A percentile compares a stretch with the other conserved stretches of the same genome.
Evolutionary conservation across 35 echinoderm and acorn worm genomes (phyloP).

Genomic region (Amphiura filiformis): DNA sequence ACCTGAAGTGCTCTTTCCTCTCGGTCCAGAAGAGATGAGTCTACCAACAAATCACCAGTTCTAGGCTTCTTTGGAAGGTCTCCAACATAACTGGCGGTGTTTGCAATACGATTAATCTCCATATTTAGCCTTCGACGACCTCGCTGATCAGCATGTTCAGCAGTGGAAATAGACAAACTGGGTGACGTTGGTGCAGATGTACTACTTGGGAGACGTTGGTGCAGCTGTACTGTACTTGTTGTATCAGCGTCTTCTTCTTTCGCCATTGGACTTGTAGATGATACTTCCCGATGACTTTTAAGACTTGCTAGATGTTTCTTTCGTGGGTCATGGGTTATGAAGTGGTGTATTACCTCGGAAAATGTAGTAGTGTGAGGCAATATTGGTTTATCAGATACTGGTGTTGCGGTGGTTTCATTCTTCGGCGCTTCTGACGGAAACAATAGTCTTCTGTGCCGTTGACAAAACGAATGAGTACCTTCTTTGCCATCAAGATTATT

Average conservation of each 20-base stretch:
- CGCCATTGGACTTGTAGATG: too few species aligned
- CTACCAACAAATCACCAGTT: slow-evolving; percentile 35
- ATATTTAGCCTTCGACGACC: slow-evolving; percentile 1
- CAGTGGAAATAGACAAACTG: neutral
- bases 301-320: slow-evolving; percentile 41
- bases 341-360: neutral
- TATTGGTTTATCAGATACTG: too few species aligned
- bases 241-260: too few species aligned
- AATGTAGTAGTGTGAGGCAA: neutral
- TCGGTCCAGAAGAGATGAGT: slow-evolving; percentile 37
- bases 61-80: slow-evolving; percentile 7
- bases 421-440: neutral
- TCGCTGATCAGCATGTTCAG: slow-evolving; percentile 8
- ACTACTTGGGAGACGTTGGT: neutral
- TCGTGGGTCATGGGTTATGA: slow-evolving; percentile 28
- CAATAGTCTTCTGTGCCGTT: neutral
- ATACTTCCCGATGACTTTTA: neutral
- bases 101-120: slow-evolving; percentile 34
- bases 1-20: slow-evolving; percentile 72
- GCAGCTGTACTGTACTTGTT: neutral
- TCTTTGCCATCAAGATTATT: neutral
- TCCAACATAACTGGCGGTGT: slow-evolving; percentile 40
- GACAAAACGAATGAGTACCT: neutral
- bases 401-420: too few species aligned
- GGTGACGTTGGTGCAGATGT: neutral